Conservation (phyloP, 2,113 vertebrate species). For the Sarotherodon lohbergeri region DNA sequence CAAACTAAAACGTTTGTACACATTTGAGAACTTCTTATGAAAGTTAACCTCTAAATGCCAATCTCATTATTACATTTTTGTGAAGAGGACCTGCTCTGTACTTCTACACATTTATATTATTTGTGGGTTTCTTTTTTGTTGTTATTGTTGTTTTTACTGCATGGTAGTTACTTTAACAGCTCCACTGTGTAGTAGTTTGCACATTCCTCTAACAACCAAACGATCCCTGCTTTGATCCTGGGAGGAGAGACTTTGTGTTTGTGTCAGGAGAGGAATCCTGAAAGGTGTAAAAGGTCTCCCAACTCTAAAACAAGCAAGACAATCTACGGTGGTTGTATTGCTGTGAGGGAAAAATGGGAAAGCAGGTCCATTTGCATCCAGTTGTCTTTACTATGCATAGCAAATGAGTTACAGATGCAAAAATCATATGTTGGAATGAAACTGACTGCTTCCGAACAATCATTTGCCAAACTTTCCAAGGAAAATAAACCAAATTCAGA, state of each 20-base stretch:
- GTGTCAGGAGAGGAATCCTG: not conserved
- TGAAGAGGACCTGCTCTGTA: not conserved
- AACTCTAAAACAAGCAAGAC: not conserved
- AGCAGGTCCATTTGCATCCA: no score
- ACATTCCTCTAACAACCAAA: not conserved
- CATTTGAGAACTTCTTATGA: not conserved
- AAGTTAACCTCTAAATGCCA: not conserved
- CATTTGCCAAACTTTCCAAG: not conserved
- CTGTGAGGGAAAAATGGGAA: not conserved
- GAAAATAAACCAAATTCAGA: conserved; percentile 12
- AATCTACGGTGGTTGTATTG: not conserved
- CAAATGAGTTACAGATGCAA: not conserved
- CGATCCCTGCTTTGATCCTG: not conserved
- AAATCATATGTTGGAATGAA: not conserved
- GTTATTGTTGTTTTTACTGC: not conserved
- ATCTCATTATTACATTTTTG: not conserved
- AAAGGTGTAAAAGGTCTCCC: not conserved
- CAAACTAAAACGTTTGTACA: not conserved
- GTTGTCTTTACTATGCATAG: not conserved
- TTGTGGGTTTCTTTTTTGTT: not conserved
- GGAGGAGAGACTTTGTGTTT: not conserved
- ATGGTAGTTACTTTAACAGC: not conserved
- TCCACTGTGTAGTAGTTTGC: not conserved
- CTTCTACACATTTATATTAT: not conserved
- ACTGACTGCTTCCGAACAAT: not conserved